These are phyloP conservation scores for Morone saxatilis DNA, from an alignment of 2,113 vertebrate genomes.

Conservation along the genomic window DNA sequence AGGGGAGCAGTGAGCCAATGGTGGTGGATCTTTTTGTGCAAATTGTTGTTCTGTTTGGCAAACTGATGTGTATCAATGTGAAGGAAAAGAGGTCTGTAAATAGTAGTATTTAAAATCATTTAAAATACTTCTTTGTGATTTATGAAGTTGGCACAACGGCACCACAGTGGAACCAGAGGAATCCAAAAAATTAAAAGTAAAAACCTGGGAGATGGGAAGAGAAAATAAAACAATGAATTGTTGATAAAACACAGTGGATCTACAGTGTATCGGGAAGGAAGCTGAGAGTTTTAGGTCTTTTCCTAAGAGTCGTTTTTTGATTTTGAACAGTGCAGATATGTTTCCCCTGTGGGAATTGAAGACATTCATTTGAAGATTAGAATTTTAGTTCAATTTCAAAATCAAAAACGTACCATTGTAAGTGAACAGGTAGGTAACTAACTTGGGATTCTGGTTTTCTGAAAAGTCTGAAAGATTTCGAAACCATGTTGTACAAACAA, in stretches of 20 bases:
- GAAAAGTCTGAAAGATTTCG: slow-evolving; percentile 78
- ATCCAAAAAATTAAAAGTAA: slow-evolving; percentile 26
- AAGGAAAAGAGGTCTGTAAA: slow-evolving; percentile 61
- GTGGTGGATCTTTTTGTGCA: slow-evolving; percentile 74
- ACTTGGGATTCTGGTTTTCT: slow-evolving; percentile 62
- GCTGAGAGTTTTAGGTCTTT: slow-evolving; percentile 71
- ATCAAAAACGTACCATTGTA: slow-evolving; percentile 76
- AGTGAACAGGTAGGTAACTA: slow-evolving; percentile 65
- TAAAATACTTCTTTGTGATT: slow-evolving; percentile 67
- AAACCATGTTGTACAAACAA: slow-evolving; percentile 78
- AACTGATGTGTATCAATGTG: slow-evolving; percentile 57
- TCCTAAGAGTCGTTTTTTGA: slow-evolving; percentile 76
- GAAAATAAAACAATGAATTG: neutral
- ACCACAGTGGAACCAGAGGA: slow-evolving; percentile 81
- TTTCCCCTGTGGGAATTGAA: slow-evolving; percentile 73
- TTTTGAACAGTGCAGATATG: slow-evolving; percentile 83
- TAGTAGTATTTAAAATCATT: slow-evolving; percentile 65
- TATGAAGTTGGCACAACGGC: slow-evolving; percentile 75
- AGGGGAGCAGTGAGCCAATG: slow-evolving; percentile 69
- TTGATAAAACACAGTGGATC: slow-evolving; percentile 73
- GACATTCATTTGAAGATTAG: slow-evolving; percentile 82
- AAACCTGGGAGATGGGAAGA: slow-evolving; percentile 42
- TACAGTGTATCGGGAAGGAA: slow-evolving; percentile 77
- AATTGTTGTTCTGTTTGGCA: slow-evolving; percentile 74
- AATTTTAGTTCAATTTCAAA: slow-evolving; percentile 77